These are phyloP conservation scores for Drosophila santomea DNA, from an alignment of 1,140 invertebrate species.

Conservation along the genomic window DNA sequence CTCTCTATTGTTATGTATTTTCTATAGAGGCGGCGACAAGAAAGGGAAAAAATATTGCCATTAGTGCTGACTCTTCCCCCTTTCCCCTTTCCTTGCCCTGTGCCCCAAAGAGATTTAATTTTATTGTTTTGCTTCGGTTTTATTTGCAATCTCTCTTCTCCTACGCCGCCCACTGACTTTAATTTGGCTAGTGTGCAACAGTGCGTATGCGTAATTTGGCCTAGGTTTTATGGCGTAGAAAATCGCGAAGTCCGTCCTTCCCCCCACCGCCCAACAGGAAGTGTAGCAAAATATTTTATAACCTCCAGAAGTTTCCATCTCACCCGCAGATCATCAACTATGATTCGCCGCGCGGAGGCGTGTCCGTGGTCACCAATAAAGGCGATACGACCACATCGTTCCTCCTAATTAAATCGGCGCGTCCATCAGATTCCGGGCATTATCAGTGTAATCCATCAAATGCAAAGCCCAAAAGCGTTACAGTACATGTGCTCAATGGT, in stretches of 20 bases:
- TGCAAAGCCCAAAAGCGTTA: conserved; percentile 93
- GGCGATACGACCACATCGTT: conserved; percentile 92
- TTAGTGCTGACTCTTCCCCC: conserved; percentile 46
- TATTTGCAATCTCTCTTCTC: conserved; percentile 64
- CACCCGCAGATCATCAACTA: conserved; percentile 93
- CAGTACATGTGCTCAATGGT: conserved; percentile 96
- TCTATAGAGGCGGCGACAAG: conserved; percentile 56
- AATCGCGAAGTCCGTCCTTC: conserved; percentile 41
- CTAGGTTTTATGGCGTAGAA: conserved; percentile 74
- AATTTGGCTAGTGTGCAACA: conserved; percentile 74
- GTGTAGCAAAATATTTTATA: conserved; percentile 65
- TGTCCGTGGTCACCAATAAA: conserved; percentile 90
- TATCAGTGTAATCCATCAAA: conserved; percentile 94
- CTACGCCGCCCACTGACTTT: conserved; percentile 47
- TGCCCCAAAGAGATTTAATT: conserved; percentile 75
- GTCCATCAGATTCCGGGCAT: conserved; percentile 90
- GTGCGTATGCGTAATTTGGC: conserved; percentile 78
- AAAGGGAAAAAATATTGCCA: conserved; percentile 56
- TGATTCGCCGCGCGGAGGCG: conserved; percentile 93
- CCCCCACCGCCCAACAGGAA: background rate
- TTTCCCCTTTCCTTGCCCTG: conserved; percentile 16
- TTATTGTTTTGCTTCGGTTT: conserved; percentile 78
- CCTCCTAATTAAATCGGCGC: conserved; percentile 91
- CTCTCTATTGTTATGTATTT: conserved; percentile 69
- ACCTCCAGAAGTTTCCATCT: conserved; percentile 28